Conservation (phyloP, 2,113 vertebrate genomes). For the Bos indicus region DNA sequence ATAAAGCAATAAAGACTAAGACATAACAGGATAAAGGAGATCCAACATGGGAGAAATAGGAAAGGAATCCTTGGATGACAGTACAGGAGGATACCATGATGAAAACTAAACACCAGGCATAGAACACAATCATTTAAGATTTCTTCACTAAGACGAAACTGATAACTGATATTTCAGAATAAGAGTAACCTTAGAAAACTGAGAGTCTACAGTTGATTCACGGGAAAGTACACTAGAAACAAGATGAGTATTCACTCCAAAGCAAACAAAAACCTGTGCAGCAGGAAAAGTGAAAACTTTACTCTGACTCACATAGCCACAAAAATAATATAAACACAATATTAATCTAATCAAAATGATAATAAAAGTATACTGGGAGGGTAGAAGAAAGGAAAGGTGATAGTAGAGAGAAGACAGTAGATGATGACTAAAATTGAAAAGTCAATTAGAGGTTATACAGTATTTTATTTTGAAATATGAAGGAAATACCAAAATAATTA, state of each 20-base stretch:
- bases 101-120: not conserved
- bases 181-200: conserved; percentile 4
- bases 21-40: not conserved
- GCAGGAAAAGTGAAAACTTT: conserved; percentile 1
- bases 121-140: conserved; percentile 1
- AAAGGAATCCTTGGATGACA: not conserved
- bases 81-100: not conserved
- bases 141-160: conserved; percentile 3
- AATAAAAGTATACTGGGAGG: not conserved
- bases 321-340: conserved; percentile 16
- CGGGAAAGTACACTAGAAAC: not conserved
- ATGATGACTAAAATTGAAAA: not conserved
- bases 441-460: not conserved
- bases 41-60: not conserved
- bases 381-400: not conserved
- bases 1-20: not conserved
- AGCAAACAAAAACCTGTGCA: not conserved
- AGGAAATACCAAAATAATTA: not conserved
- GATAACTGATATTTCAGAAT: not conserved
- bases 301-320: not conserved
- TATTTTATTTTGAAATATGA: not conserved
- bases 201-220: not conserved
- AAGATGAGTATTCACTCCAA: not conserved
- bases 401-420: not conserved
- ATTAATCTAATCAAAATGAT: conserved; percentile 11